These are phyloP conservation scores for Lepisosteus oculatus DNA, from an alignment of 2,113 vertebrate genomes.

Conservation along the genomic window DNA sequence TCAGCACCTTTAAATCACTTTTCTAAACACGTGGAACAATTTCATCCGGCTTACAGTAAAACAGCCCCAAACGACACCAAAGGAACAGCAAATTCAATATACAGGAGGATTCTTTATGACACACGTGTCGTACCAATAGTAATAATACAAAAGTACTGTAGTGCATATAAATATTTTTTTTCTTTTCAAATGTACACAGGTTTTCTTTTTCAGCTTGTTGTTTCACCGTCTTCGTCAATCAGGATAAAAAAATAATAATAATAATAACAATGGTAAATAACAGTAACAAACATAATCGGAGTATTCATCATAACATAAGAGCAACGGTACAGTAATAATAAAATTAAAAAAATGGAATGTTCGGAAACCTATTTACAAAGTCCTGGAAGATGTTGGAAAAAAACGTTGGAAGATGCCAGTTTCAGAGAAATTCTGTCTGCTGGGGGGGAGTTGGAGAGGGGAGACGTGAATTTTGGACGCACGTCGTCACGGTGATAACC, in stretches of 20 bases:
- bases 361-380: not conserved
- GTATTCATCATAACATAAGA: conserved; percentile 26
- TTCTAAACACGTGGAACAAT: no score
- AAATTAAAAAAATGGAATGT: not conserved
- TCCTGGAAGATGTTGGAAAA: not conserved
- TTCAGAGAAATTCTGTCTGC: no score
- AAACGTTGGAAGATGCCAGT: not conserved
- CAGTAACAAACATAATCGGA: conserved; percentile 19
- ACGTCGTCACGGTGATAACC: no score
- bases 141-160: conserved; percentile 11
- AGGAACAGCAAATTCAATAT: not conserved
- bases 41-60: no score
- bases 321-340: conserved; percentile 26
- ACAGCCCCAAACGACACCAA: no score
- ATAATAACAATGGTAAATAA: conserved; percentile 18
- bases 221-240: conserved; percentile 7
- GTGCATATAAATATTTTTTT: conserved; percentile 32
- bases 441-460: no score
- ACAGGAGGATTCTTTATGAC: not conserved
- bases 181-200: conserved; percentile 32
- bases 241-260: conserved; percentile 16
- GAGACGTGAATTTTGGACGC: no score
- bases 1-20: no score
- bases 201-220: conserved; percentile 31
- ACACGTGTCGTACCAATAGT: not conserved